phyloP scores from a whole-genome alignment of 1,140 invertebrate species.

The Episyrphus balteatus region DNA sequence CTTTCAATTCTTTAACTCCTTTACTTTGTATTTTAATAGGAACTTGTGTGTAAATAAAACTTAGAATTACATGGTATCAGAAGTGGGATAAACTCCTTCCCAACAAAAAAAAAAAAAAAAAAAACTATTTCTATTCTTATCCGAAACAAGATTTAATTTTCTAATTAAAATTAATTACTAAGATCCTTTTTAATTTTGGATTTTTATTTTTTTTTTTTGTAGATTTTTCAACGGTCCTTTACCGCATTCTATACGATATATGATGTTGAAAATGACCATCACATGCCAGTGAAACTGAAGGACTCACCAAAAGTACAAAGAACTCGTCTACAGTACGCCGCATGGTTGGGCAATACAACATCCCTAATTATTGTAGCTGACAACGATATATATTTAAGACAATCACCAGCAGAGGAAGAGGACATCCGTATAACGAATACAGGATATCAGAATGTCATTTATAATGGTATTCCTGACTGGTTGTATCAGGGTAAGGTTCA shows the following conservation, averaged over 20 bases:
- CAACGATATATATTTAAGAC: conserved; percentile 78
- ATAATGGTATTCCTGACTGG: conserved; percentile 90
- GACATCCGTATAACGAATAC: conserved; percentile 58
- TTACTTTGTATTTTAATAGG: too few relatives aligned
- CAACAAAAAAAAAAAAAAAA: too few relatives aligned
- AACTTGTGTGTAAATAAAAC: too few relatives aligned
- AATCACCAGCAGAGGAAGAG: conserved; percentile 52
- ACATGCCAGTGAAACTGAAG: conserved; percentile 63
- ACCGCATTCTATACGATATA: conserved; percentile 75
- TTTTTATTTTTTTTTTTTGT: conserved; percentile 28
- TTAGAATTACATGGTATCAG: too few relatives aligned
- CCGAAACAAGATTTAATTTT: too few relatives aligned
- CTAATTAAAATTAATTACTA: too few relatives aligned
- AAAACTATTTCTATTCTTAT: too few relatives aligned
- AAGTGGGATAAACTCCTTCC: too few relatives aligned
- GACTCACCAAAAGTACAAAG: conserved; percentile 54
- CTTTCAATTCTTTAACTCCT: too few relatives aligned
- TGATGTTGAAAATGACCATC: conserved; percentile 74
- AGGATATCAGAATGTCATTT: conserved; percentile 61
- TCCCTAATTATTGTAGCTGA: conserved; percentile 60
- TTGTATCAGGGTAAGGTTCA: conserved; percentile 78
- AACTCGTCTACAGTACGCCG: conserved; percentile 60
- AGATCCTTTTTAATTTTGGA: conserved; percentile 8
- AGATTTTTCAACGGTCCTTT: conserved; percentile 71
- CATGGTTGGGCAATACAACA: conserved; percentile 65